Base-by-base conservation (phyloP, 2,888 invertebrate genomes). In the Beris chalybata region DNA sequence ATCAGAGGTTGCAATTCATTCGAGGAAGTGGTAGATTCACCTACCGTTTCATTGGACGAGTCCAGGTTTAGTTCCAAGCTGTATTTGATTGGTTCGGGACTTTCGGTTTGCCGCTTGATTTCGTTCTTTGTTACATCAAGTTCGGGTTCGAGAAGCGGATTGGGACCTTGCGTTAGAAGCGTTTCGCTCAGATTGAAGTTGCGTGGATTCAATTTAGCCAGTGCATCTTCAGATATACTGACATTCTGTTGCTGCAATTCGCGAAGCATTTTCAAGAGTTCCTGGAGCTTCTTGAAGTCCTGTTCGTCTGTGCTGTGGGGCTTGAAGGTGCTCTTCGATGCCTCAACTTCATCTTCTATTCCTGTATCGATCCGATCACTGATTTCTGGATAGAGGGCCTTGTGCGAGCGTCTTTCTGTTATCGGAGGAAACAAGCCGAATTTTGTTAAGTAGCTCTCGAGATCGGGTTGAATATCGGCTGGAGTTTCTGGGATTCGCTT, bases 281-380 rank as follows among this genome's bases (percentile, higher is more conserved):
- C 81, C 48, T 81, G 79, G 22, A 85, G 71, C 71, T 83, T 82
- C 4, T 79, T 74, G 2, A 83, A 77, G 72, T 87, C 86, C 15
- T 83, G 83, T 44, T 84, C 81, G 45, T 83, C 78, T 5, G 48
- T 22, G 3, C 30, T n/a, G 5, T 12, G n/a, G 0, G 65, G 57
- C 38, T 65, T 57, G 13, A 57, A 65, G 9, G 64, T 32, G 31
- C 29, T 65, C 15, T 56, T 65, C 15, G 55, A 47, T 44, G 68
- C 15, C n/a, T 38, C 38, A 6, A 12, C 12, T 12, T 59, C 66
- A 55, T 64, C 32, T 15, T 22, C 29, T 4, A 38, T 29, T 31
- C 54, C 30, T 31, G 31, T 22, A 44, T 47, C 52, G 32, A 64
- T 64, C 5, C 45, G 55, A 7, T 55, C 38, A 53, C n/a, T 29